Conservation (phyloP, 2,113 vertebrate species). For the Cyphomyrus discorhynchus region DNA sequence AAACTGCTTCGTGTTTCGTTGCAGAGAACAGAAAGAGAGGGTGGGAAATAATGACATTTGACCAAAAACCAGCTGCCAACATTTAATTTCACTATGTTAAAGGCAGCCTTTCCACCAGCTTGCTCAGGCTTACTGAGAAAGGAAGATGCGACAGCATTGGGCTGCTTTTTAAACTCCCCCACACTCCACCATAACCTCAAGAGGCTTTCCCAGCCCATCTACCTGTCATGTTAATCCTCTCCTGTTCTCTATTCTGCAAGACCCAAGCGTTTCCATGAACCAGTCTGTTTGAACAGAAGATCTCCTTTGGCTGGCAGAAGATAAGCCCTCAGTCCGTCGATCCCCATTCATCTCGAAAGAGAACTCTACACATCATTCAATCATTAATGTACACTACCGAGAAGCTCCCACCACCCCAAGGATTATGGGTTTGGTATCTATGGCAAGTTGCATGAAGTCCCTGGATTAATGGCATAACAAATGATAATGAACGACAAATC, state of each 20-base stretch:
- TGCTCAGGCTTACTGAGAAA: neutral
- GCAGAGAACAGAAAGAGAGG: neutral
- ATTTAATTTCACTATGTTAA: neutral
- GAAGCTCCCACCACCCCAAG: neutral
- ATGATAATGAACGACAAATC: neutral
- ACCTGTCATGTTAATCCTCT: neutral
- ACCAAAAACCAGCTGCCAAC: neutral
- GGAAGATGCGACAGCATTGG: neutral
- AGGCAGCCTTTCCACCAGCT: neutral
- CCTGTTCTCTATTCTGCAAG: neutral
- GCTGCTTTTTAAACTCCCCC: neutral
- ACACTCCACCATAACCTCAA: neutral
- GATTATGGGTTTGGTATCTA: constrained; percentile 15
- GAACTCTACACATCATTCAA: neutral
- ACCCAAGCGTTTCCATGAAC: neutral
- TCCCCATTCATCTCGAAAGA: constrained; percentile 16
- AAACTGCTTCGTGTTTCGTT: neutral
- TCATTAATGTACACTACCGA: constrained; percentile 2
- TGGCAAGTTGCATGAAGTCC: neutral
- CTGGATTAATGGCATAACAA: neutral
- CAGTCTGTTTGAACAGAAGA: neutral
- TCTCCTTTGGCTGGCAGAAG: neutral
- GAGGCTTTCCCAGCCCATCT: neutral
- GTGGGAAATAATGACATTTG: neutral
- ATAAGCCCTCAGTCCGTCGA: neutral